Base-by-base conservation (phyloP, 2,888 invertebrate species). In the Laspeyria flexula region DNA sequence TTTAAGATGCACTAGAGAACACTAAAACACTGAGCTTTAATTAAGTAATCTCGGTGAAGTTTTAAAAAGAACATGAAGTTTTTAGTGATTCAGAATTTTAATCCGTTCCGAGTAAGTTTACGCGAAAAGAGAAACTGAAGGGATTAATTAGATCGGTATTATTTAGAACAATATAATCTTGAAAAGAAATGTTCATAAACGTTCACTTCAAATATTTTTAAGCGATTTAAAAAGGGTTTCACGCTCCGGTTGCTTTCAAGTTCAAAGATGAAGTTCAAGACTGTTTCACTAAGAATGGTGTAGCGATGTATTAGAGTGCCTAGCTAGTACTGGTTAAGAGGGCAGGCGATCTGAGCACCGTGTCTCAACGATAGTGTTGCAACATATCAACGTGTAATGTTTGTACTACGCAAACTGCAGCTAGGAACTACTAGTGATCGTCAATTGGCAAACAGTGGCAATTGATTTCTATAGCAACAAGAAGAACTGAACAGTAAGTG, bases 241-340 rank as follows among this genome's bases (percentile, higher is more conserved):
- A 11, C 21, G 3, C 12, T 23, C 37, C 30, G 33, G 31, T 43
- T 31, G 1, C 9, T 3, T 11, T 31, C 15, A 43, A 49, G 49
- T 43, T 43, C 49, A 43, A 9, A 18, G 43, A 15, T 39, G 13
- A 43, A 43, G 49, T 38, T 38, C 38, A 43, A 11, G 30, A n/a
- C 38, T 18, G 16, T 10, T 18, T 27, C 11, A 9, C 18, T 6
- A 18, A 38, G 25, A 15, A 25, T 6, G 16, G n/a, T n/a, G 30
- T 5, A 16, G 49, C 33, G 31, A 16, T 34, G 12, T 6, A 25
- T n/a, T 18, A 7, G 18, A 16, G 29, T 11, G 39, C n/a, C n/a
- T 38, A 38, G 25, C 25, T 9, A 18, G 39, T 33, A 49, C 49
- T 49, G 25, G 18, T 21, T 11, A 41, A 41, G 41, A 47, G 49